phyloP scores from a whole-genome alignment of 2,113 vertebrate genomes.

The Cynoglossus semilaevis region DNA sequence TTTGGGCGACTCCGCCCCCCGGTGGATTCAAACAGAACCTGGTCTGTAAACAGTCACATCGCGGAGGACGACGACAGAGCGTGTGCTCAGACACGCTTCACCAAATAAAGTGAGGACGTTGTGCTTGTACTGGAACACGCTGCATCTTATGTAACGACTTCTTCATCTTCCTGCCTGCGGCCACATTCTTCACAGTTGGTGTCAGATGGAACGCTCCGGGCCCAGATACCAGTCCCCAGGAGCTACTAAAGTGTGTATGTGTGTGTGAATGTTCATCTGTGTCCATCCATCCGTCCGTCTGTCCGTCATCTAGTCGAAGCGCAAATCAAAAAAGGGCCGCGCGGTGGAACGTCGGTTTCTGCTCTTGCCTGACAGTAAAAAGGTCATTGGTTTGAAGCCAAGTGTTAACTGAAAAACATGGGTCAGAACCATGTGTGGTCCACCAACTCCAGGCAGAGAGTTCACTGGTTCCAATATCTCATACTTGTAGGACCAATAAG shows the following conservation, averaged over 20 bases:
- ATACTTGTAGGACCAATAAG: no score
- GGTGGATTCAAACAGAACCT: no score
- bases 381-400: no score
- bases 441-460: no score
- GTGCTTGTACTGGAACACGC: constrained; percentile 61
- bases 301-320: not conserved
- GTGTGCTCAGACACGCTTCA: constrained; percentile 44
- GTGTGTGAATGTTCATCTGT: constrained; percentile 9
- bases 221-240: no score
- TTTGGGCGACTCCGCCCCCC: no score
- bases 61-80: constrained; percentile 48
- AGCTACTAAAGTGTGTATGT: not conserved
- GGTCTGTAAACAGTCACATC: constrained; percentile 42
- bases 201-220: constrained; percentile 56
- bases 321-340: no score
- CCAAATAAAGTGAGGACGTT: constrained; percentile 59
- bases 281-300: not conserved
- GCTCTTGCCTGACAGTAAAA: no score
- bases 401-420: no score
- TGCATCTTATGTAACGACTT: constrained; percentile 59
- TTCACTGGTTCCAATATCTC: no score
- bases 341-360: no score
- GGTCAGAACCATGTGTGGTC: no score
- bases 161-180: constrained; percentile 53
- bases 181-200: constrained; percentile 55